Evolutionary conservation across 2,113 vertebrate genomes (phyloP).

Genomic region (Sminthopsis crassicaudata): DNA sequence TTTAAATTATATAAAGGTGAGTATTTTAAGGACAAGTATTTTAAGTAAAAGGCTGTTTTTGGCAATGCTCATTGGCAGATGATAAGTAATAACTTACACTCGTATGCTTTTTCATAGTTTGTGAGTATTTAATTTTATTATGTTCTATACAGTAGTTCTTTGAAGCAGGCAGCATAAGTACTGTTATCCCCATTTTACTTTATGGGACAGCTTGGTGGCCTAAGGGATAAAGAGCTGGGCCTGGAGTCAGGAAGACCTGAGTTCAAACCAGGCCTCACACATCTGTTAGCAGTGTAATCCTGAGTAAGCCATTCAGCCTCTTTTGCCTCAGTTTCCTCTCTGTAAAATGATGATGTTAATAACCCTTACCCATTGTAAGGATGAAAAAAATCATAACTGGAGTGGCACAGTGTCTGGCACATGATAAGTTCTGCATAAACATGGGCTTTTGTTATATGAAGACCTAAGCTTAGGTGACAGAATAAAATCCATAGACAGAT

Average conservation of each 20-base stretch:
- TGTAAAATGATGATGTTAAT: background rate
- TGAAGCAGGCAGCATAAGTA: background rate
- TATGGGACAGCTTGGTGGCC: background rate
- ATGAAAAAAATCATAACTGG: background rate
- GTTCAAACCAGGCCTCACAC: background rate
- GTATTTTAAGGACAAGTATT: background rate
- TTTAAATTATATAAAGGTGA: background rate
- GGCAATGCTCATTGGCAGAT: background rate
- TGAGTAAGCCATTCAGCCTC: background rate
- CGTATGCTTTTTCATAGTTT: background rate
- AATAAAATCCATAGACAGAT: background rate
- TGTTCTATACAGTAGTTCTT: background rate
- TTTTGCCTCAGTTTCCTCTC: background rate
- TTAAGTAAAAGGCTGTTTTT: background rate
- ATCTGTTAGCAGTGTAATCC: background rate
- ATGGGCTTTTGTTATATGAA: background rate
- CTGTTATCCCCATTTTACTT: background rate
- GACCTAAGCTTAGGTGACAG: background rate
- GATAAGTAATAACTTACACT: background rate
- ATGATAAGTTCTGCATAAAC: background rate
- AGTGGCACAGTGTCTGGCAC: background rate
- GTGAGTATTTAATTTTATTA: background rate
- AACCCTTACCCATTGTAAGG: background rate
- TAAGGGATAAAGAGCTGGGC: background rate
- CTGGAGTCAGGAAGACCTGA: background rate